Conservation (phyloP, 2,888 invertebrate genomes). For the Selenia dentaria region DNA sequence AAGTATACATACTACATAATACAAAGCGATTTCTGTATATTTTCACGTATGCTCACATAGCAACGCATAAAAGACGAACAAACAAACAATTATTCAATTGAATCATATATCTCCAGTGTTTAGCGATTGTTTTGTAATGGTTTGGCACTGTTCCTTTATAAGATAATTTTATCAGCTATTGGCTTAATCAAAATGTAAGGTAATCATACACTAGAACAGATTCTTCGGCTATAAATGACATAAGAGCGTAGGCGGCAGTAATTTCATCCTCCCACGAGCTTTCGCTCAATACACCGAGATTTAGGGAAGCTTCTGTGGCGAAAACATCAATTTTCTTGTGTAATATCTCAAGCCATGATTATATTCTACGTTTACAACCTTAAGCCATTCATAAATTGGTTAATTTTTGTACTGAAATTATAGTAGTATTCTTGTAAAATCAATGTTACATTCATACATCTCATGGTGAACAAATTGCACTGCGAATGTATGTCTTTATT, state of each 20-base stretch:
- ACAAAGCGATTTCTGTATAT: too few species aligned
- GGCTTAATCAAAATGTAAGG: conserved; percentile 25
- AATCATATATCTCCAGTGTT: too few species aligned
- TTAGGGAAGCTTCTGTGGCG: conserved; percentile 35
- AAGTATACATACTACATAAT: too few species aligned
- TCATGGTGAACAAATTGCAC: conserved; percentile 5
- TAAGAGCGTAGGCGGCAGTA: conserved; percentile 46
- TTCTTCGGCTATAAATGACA: conserved; percentile 46
- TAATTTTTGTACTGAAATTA: too few species aligned
- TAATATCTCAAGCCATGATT: conserved; percentile 28
- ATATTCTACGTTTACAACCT: conserved; percentile 13
- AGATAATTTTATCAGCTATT: too few species aligned
- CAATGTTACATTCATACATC: conserved; percentile 6
- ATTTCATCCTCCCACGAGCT: conserved; percentile 48
- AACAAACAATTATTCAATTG: too few species aligned
- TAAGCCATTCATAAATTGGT: conserved; percentile 22
- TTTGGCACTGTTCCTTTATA: conserved; percentile 6
- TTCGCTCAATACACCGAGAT: conserved; percentile 30
- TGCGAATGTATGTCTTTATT: conserved; percentile 9
- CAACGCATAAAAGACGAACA: too few species aligned
- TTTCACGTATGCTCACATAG: too few species aligned
- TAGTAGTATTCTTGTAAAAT: too few species aligned
- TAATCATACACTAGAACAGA: conserved; percentile 39
- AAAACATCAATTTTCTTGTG: conserved; percentile 25
- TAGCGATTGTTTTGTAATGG: too few species aligned